Base-by-base conservation (phyloP, 2,888 invertebrate genomes). In the Prenolepis imparis region DNA sequence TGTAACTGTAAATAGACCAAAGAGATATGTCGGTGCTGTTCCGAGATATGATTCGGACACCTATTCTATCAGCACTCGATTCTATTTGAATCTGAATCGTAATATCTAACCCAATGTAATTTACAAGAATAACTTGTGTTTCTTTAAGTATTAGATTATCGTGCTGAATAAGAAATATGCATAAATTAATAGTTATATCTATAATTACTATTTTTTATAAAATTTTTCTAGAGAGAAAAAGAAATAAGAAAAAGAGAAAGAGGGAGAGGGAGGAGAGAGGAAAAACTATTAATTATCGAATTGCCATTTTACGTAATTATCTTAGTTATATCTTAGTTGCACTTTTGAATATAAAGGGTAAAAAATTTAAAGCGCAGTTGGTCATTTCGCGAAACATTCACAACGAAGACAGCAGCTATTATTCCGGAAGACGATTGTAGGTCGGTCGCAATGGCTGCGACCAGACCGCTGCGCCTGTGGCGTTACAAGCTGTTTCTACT, bases 1-100 rank as follows among this genome's bases (percentile, higher is more conserved):
- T 67, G 12, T 59, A 64, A 82, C 64, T 68, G 78, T 87, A 90
- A 90, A 89, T 88, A 87, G 89, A 90, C 83, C 89, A 85, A 88
- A 70, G 83, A 84, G 90, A 84, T 63, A 78, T 52, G 9, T 44
- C 59, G n/a, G 39, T 75, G 61, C 41, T 59, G 73, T 85, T 81
- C 72, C 32, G 64, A 83, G 59, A 68, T 86, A 84, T 83, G 78
- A 48, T 74, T 72, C 80, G 64, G 44, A 81, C 82, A 75, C 66
- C 83, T 85, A 55, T 73, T 67, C 52, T 24, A 28, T 12, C 9
- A 21, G 39, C n/a, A 28, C 21, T 44, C 57, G 8, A 68, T 28
- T 18, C 59, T 41, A 28, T 52, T 44, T 15, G 39, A 80, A 61
- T 2, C 39, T n/a, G 41, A n/a, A 55, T 15, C n/a, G 4, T 44